Percentiles rank a stretch among this genome's conserved stretches.
Conservation (phyloP, 2,113 vertebrate genomes). For the Myanophis thanlyinensis region DNA sequence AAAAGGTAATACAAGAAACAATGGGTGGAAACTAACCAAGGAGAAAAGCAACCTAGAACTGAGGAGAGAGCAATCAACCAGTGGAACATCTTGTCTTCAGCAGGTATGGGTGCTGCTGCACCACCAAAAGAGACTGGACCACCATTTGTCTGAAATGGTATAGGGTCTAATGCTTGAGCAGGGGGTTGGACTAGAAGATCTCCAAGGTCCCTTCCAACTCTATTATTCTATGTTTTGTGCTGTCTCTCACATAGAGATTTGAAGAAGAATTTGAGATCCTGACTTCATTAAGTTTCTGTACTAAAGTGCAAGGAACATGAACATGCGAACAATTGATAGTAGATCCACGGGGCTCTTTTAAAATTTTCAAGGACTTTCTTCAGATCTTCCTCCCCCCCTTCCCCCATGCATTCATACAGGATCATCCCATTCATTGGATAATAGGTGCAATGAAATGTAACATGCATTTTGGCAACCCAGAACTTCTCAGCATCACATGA, state of each 20-base stretch:
- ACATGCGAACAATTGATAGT: not conserved
- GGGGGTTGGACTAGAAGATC: not conserved
- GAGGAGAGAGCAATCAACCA: not conserved
- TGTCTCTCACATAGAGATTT: not conserved
- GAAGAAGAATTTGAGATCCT: not conserved
- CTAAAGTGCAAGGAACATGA: not conserved
- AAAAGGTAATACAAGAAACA: not conserved
- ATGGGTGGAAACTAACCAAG: not conserved
- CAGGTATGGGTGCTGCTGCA: not conserved
- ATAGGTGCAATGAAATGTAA: not conserved
- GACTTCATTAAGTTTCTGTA: not conserved
- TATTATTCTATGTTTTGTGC: not conserved
- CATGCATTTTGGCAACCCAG: not conserved
- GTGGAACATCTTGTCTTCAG: not conserved
- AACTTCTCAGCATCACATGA: not conserved
- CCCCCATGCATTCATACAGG: not conserved
- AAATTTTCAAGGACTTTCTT: not conserved
- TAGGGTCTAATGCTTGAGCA: not conserved
- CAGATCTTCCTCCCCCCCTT: not conserved
- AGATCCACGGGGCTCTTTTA: not conserved
- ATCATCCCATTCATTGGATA: not conserved
- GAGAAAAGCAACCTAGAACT: not conserved
- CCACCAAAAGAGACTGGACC: not conserved
- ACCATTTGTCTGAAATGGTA: not conserved
- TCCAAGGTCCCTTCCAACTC: not conserved